Percentiles rank a stretch among this genome's conserved stretches.
Conservation (phyloP, 2,888 invertebrate species). For the Drosophila mayaguana region DNA sequence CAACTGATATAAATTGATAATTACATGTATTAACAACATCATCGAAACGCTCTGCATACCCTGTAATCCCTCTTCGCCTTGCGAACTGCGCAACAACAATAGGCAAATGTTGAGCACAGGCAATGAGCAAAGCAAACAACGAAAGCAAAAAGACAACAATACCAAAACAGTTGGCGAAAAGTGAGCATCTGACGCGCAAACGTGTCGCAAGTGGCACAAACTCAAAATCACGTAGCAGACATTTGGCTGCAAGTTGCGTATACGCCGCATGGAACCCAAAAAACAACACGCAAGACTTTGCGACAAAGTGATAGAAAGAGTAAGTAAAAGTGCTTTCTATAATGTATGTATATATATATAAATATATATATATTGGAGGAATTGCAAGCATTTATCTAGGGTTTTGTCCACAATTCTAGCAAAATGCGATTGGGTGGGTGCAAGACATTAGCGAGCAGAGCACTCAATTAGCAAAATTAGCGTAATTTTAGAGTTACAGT, state of each 20-base stretch:
- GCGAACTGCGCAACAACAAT: conserved; percentile 39
- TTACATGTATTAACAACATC: too few relatives aligned
- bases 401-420: conserved; percentile 3
- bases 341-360: not conserved
- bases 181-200: conserved; percentile 52
- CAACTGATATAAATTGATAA: not conserved
- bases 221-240: conserved; percentile 74
- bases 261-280: conserved; percentile 57
- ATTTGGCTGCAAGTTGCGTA: conserved; percentile 71
- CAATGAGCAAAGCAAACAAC: conserved; percentile 41
- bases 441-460: conserved; percentile 38
- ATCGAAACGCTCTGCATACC: conserved; percentile 6
- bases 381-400: not conserved
- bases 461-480: conserved; percentile 58
- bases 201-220: conserved; percentile 53
- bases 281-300: too few relatives aligned
- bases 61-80: not conserved
- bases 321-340: not conserved
- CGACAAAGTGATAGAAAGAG: not conserved
- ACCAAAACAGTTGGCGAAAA: conserved; percentile 33
- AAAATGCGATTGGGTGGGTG: conserved; percentile 54
- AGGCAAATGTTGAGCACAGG: conserved; percentile 23
- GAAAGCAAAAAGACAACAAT: conserved; percentile 23
- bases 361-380: not conserved
- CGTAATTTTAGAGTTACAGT: conserved; percentile 4